These are phyloP conservation scores for Heliconius himera DNA, from an alignment of 1,140 invertebrate species.

Conservation along the genomic window DNA sequence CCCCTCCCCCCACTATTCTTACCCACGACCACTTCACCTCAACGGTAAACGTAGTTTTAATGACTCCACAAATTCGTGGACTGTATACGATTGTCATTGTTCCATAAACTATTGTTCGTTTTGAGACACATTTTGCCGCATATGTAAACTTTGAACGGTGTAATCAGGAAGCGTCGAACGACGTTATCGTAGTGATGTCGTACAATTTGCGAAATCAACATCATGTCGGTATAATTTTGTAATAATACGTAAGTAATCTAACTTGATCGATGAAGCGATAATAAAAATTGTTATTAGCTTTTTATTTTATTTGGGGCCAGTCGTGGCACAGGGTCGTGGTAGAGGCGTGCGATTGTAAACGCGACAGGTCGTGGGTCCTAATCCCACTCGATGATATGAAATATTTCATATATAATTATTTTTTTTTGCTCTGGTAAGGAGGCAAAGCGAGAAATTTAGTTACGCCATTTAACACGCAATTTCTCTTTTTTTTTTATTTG, in stretches of 20 bases:
- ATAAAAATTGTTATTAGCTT: not conserved
- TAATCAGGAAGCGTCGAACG: slow-evolving; percentile 21
- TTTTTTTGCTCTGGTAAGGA: too few species aligned
- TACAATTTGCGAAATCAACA: not conserved
- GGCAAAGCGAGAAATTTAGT: too few species aligned
- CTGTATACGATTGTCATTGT: slow-evolving; percentile 31
- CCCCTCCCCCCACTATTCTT: too few species aligned
- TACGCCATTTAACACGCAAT: too few species aligned
- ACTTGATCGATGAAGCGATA: not conserved
- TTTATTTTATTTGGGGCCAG: too few species aligned
- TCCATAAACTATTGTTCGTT: slow-evolving; percentile 27
- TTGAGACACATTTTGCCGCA: slow-evolving; percentile 25
- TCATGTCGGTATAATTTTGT: not conserved
- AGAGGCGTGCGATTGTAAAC: too few species aligned
- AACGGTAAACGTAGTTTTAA: not conserved
- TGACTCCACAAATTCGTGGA: slow-evolving; percentile 29
- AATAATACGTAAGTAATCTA: not conserved
- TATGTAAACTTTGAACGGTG: slow-evolving; percentile 21
- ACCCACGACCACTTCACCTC: not conserved
- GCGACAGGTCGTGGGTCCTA: too few species aligned
- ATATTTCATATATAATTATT: too few species aligned
- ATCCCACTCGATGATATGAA: too few species aligned
- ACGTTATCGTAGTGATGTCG: slow-evolving; percentile 1
- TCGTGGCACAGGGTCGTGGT: too few species aligned
- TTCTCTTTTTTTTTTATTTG: too few species aligned